Evolutionary conservation across 2,113 vertebrate genomes (phyloP).

Genomic region (Helogale parvula): DNA sequence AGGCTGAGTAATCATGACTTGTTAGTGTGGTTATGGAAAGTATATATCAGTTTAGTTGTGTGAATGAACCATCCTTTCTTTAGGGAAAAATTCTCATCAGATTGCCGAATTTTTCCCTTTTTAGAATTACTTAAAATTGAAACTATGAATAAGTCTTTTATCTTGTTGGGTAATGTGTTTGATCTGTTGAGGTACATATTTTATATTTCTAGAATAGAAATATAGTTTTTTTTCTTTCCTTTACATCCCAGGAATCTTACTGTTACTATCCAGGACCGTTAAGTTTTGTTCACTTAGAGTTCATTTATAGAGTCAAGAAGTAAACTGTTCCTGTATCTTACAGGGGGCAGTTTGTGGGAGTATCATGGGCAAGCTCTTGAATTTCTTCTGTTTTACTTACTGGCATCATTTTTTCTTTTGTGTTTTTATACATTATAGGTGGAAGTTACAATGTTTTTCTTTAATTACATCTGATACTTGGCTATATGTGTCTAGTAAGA

Average conservation of each 20-base stretch:
- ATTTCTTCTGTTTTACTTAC: conserved; percentile 31
- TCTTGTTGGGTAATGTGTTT: conserved; percentile 41
- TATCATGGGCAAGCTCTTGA: neutral
- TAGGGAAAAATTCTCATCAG: conserved; percentile 26
- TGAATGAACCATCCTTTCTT: conserved; percentile 55
- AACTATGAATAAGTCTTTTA: conserved; percentile 11
- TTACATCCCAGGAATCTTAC: neutral
- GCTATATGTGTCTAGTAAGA: neutral
- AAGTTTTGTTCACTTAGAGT: neutral
- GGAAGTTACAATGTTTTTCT: neutral
- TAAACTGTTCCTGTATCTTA: neutral
- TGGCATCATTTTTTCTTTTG: neutral
- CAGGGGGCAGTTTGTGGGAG: neutral
- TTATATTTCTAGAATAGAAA: conserved; percentile 16
- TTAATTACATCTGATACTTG: neutral
- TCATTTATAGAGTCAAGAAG: neutral
- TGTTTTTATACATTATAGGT: conserved; percentile 29
- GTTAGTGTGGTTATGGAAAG: conserved; percentile 57
- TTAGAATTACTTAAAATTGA: conserved; percentile 62
- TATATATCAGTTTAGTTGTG: conserved; percentile 33
- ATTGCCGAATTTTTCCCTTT: conserved; percentile 30
- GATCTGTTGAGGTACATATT: neutral
- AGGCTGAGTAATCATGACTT: conserved; percentile 74
- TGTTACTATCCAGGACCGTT: neutral
- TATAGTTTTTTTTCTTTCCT: neutral